Base-by-base conservation (phyloP, 2,113 vertebrate species). In the Sciurus niger region DNA sequence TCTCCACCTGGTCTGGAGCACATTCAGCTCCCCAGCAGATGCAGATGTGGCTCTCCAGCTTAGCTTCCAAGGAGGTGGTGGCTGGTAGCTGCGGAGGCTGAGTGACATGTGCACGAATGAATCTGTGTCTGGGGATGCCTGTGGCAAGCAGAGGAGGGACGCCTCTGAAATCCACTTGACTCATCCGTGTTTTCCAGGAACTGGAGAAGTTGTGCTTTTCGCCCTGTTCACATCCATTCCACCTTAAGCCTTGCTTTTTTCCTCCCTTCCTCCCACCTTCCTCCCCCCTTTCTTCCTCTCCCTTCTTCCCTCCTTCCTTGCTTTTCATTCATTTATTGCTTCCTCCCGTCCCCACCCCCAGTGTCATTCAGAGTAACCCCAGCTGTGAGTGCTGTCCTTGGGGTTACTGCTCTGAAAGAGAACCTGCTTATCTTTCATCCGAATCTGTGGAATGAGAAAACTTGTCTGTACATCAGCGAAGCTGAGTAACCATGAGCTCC, bases 161-260 rank as follows among this genome's bases (percentile, higher is more conserved):
- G 5, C 46, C n/a, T 90, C 72, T 37, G 92, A 95, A 84, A 92
- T 55, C 90, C 86, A 43, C 93, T 89, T 84, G 96, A 95, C 86
- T 96, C 94, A 87, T 89, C 82, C 67, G 83, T 93, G 84, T 97
- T 93, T 98, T 96, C 95, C 85, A 98, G 97, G 95, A 98, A 96
- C 92, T 84, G 86, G 86, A 78, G 94, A 89, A 85, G 86, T 70
- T 89, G 37, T 93, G 74, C 51, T 10, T 96, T 96, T 94, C 89
- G 93, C 30, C 76, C n/a, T 77, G 53, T 43, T 97, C 53, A n/a
- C 0, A 14, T 94, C 88, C 89, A 60, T 80, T 89, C 93, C 86
- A 96, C 68, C 82, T 89, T 91, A 89, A 93, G 91, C 37, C 28
- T 18, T 77, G 67, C 72, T 32, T 55, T 48, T 58, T 13, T 43